Percentiles rank a stretch among this genome's conserved stretches.
These are phyloP conservation scores for Rhinogobio ventralis DNA, from an alignment of 2,797 vertebrate species.

Conservation along the genomic window DNA sequence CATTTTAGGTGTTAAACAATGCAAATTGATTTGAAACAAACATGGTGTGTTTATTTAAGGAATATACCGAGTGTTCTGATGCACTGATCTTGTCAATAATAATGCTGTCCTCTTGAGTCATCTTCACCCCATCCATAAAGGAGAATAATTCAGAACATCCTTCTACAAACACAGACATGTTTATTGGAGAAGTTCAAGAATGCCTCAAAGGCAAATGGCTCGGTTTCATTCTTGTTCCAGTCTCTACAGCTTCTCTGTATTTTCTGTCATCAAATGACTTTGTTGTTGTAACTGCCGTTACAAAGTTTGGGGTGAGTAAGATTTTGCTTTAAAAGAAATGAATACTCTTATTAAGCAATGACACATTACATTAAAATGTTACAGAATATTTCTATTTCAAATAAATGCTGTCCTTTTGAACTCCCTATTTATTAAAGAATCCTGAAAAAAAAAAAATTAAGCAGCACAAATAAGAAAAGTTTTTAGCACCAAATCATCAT, in stretches of 20 bases:
- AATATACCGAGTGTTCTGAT: constrained; percentile 67
- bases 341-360: background rate
- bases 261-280: background rate
- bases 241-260: background rate
- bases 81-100: constrained; percentile 77
- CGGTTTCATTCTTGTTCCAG: background rate
- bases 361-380: background rate
- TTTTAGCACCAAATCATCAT: background rate
- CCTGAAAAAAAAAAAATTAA: background rate
- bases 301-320: background rate
- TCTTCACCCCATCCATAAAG: constrained; percentile 68
- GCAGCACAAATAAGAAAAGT: background rate
- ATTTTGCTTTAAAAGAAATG: background rate
- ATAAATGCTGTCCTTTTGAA: background rate
- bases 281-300: background rate
- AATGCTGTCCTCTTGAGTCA: constrained; percentile 78
- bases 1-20: background rate
- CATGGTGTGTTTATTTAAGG: background rate
- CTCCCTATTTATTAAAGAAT: background rate
- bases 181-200: background rate
- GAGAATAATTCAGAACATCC: constrained; percentile 77
- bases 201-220: background rate
- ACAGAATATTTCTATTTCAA: background rate
- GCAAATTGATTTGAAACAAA: background rate
- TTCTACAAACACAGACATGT: constrained; percentile 69